Conservation (phyloP, 2,888 invertebrate genomes). For the Idaea straminata region DNA sequence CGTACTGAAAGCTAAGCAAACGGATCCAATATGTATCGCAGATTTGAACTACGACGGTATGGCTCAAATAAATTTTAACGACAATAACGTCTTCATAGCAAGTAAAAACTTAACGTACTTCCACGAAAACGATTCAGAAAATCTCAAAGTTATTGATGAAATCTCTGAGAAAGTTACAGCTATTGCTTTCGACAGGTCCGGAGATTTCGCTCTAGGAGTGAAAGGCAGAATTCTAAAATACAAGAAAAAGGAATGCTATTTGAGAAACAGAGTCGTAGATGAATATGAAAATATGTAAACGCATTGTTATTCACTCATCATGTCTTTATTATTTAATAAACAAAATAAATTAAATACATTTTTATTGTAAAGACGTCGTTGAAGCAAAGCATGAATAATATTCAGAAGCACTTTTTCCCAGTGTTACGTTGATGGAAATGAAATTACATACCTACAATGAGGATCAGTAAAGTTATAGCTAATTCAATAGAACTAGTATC, state of each 20-base stretch:
- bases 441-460: too few species aligned
- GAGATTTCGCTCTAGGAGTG: slow-evolving; percentile 55
- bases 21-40: slow-evolving; percentile 46
- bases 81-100: slow-evolving; percentile 54
- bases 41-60: slow-evolving; percentile 54
- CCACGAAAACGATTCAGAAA: slow-evolving; percentile 55
- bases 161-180: slow-evolving; percentile 55
- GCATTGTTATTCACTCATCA: slow-evolving; percentile 16
- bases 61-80: slow-evolving; percentile 60
- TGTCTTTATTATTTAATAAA: slow-evolving; percentile 32
- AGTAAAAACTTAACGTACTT: slow-evolving; percentile 55
- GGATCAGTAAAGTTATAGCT: too few species aligned
- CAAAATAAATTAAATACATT: slow-evolving; percentile 37
- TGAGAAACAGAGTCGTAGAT: slow-evolving; percentile 29
- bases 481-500: too few species aligned
- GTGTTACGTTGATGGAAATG: too few species aligned
- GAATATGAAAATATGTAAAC: slow-evolving; percentile 14
- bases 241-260: slow-evolving; percentile 49
- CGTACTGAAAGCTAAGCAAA: slow-evolving; percentile 47
- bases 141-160: slow-evolving; percentile 49
- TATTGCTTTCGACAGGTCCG: slow-evolving; percentile 57
- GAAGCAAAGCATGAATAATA: slow-evolving; percentile 10
- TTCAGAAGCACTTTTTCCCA: too few species aligned
- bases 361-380: not conserved
- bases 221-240: slow-evolving; percentile 57